Base-by-base conservation (phyloP, 2,888 invertebrate species). In the Apoda limacodes region DNA sequence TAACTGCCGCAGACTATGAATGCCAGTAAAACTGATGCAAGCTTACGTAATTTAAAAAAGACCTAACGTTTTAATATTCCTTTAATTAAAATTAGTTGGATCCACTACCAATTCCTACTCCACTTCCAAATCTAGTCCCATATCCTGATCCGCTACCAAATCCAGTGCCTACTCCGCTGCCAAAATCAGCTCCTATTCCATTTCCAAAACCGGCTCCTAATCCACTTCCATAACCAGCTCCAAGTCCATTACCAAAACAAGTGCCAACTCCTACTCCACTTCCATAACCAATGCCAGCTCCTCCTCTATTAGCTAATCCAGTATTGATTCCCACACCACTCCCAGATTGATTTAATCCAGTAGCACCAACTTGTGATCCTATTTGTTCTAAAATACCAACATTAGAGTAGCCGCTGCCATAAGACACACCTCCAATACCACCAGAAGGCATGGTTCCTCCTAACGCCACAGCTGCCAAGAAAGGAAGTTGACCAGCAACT, bases 401-500 rank as follows among this genome's bases (percentile, higher is more conserved):
- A 6, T 39, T 37, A 10, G 53, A 49, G 28, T 45, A 44, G 3
- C 59, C 53, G 34, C 54, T 48, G 10, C 52, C 42, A 34, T 53
- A 55, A 6, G 43, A 30, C 2, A 52, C 52, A 3, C 43, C 39
- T 13, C 48, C 53, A 6, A 42, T 39, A 1, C 58, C 58, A 23
- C 38, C 42, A 6, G 51, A 44, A 9, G 52, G 50, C 20, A 50
- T 30, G 0, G 22, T 28, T 14, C 49, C 49, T n/a, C 48, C 50
- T 13, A 54, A 36, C 13, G 37, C 45, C 9, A 55, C 54, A 5
- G 52, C 48, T 25, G 47, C 46, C 30, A 54, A 23, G 43, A 53
- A 49, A 2, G 55, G 50, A 34, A 48, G 5, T 21, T 56, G 37
- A 1, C 62, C 63, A 25, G 37, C 40, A 1, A 59, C 52, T 3